phyloP scores from a whole-genome alignment of 2,113 vertebrate species.

The Notechis scutatus region DNA sequence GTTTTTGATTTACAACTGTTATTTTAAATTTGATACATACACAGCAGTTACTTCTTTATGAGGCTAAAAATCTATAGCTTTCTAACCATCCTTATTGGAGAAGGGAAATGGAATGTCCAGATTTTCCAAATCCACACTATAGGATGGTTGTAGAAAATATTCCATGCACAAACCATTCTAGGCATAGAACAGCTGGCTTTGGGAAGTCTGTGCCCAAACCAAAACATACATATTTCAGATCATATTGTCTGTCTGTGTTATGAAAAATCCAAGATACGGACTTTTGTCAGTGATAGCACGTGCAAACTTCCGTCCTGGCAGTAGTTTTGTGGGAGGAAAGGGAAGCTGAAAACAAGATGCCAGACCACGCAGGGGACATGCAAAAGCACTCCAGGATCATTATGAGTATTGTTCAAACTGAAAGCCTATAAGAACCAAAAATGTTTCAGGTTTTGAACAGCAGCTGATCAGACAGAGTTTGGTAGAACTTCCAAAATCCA shows the following conservation, averaged over 20 bases:
- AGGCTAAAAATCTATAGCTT: constrained; percentile 22
- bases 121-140: constrained; percentile 45
- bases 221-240: background rate
- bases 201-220: background rate
- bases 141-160: constrained; percentile 39
- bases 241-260: background rate
- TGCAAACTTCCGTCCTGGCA: background rate
- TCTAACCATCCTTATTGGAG: constrained; percentile 28
- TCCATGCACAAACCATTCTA: background rate
- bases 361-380: background rate
- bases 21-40: background rate
- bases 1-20: background rate
- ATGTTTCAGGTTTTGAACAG: background rate
- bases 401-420: background rate
- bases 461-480: background rate
- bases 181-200: background rate
- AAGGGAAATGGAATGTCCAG: background rate
- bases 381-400: background rate
- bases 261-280: background rate
- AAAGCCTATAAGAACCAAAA: background rate
- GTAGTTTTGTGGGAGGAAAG: background rate
- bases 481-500: background rate
- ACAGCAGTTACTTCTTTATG: constrained; percentile 6
- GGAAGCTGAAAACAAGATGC: background rate
- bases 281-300: background rate